Base-by-base conservation (phyloP, 1,140 invertebrate genomes). In the Drosophila bipectinata region DNA sequence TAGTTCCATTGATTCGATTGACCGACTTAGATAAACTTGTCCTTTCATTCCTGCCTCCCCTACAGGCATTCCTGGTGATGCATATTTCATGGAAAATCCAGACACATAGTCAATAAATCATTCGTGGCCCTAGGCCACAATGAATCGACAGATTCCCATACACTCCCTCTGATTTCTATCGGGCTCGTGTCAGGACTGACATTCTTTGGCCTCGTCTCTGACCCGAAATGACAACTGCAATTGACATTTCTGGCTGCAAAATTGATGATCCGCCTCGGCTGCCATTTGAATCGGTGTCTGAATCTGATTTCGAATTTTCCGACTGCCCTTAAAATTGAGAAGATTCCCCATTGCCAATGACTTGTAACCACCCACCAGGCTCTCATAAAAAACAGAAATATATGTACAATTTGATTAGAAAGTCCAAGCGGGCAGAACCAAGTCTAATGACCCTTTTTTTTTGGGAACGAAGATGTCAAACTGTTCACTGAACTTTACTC, bases 201-300 rank as follows among this genome's bases (percentile, higher is more conserved):
- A 71, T 71, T 41, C 52, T 39, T 62, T 84, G 57, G 66, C 69
- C 78, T 77, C 51, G 57, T 49, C 72, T 77, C 15, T 53, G 73
- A 81, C 73, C 79, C 44, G n/a, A 83, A 83, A 74, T 82, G 51
- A 72, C 57, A 74, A 87, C 54, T 87, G 82, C 82, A 87, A 74
- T 87, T 81, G 81, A 85, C 81, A 85, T 85, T 44, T 67, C 47
- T 37, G 59, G 63, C 47, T 69, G 77, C 77, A 73, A 85, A 80
- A 85, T 90, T 87, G 76, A 88, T 89, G 83, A 87, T 90, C 64
- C 69, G 34, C 47, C 63, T 52, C 34, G 15, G 44, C 8, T 18
- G 41, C 41, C 41, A 10, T 47, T 18, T 37, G 34, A 41, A 39
- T 32, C 51, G 10, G 54, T 34, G 18, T 54, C 54, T 39, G 14